A percentile compares a stretch with the other conserved stretches of the same genome.
Evolutionary conservation across 2,888 invertebrate genomes (phyloP).

Genomic region (Synanthedon myopaeformis): DNA sequence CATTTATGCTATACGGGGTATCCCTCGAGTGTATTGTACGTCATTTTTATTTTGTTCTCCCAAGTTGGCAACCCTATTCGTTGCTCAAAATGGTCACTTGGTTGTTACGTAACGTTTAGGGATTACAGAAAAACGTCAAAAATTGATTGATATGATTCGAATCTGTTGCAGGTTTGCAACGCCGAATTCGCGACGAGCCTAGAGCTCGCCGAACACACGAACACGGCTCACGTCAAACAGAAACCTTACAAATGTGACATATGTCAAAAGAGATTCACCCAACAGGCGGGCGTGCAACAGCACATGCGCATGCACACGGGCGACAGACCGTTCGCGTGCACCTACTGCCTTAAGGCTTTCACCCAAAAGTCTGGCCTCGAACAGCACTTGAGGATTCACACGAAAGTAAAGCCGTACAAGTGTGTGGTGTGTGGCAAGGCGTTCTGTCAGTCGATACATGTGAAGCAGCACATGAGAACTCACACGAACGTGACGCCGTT

Average conservation of each 20-base stretch:
- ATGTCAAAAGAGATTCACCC: slow-evolving; percentile 51
- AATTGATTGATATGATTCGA: too few species aligned
- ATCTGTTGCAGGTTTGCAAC: slow-evolving; percentile 33
- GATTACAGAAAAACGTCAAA: too few species aligned
- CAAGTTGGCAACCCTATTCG: too few species aligned
- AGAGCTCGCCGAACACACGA: slow-evolving; percentile 34
- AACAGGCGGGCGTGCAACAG: slow-evolving; percentile 45
- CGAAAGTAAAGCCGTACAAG: slow-evolving; percentile 46
- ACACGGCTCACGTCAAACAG: slow-evolving; percentile 32
- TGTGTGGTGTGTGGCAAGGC: slow-evolving; percentile 53
- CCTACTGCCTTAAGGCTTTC: slow-evolving; percentile 49
- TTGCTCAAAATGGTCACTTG: too few species aligned
- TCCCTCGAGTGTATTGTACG: too few species aligned
- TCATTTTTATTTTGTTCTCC: too few species aligned
- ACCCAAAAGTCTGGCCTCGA: slow-evolving; percentile 59
- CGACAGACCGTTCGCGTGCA: slow-evolving; percentile 46
- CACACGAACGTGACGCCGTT: slow-evolving; percentile 58
- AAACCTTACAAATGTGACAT: slow-evolving; percentile 47
- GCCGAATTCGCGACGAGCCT: slow-evolving; percentile 25
- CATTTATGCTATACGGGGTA: too few species aligned
- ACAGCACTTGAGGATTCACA: slow-evolving; percentile 55
- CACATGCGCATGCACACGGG: slow-evolving; percentile 55
- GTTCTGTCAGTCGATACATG: slow-evolving; percentile 51
- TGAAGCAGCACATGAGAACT: slow-evolving; percentile 58
- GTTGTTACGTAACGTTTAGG: too few species aligned